Evolutionary conservation across 2,113 vertebrate species (phyloP), one percentile per base, ranked within the genome.

Genomic region (Oryzias curvinotus): DNA sequence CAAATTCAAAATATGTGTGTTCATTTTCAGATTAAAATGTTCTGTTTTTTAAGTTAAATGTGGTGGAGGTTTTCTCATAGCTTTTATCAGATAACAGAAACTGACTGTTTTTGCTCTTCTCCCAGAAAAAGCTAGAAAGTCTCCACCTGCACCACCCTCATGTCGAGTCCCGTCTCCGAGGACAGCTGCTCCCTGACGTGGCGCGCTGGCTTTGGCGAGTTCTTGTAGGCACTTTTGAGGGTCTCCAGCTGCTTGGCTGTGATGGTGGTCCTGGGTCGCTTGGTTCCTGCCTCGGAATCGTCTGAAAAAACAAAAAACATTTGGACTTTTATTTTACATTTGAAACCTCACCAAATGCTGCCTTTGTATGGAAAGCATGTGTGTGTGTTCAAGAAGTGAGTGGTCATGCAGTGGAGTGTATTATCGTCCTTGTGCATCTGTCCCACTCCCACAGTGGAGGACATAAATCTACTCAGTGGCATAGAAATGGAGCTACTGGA

Each of bases 231-330:
- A 0, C 95, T 98, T 89, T 99, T 99, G 59, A 99, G 85, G 0
- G 97, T 99, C 89, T 99, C 97, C 89, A 99, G 91, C 88, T 99
- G 97, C 85, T 99, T 99, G 43, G 97, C 97, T 0, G 97, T 99
- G 90, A 99, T 99, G 77, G 97, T 98, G 83, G 97, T 99, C 41
- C 97, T 89, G 1, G 97, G 97, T 71, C 97, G 90, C 90, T 99
- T 99, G 0, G 96, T 95, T 5, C 97, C 97, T 0, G 95, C 94
- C 82, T 99, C 97, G 0, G 96, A 96, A 84, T 98, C 97, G 41
- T 99, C 97, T 99, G 84, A 57, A 88, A 73, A 66, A 67, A n/a
- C n/a, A 73, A 16, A 51, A 53, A 13, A 70, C 72, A 68, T 64
- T 26, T 84, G 65, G n/a, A 62, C 53, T 45, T 28, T 44, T 21